A percentile compares a stretch with the other conserved stretches of the same genome.
Conservation (phyloP, 2,888 invertebrate species). For the Cyclophora punctaria region DNA sequence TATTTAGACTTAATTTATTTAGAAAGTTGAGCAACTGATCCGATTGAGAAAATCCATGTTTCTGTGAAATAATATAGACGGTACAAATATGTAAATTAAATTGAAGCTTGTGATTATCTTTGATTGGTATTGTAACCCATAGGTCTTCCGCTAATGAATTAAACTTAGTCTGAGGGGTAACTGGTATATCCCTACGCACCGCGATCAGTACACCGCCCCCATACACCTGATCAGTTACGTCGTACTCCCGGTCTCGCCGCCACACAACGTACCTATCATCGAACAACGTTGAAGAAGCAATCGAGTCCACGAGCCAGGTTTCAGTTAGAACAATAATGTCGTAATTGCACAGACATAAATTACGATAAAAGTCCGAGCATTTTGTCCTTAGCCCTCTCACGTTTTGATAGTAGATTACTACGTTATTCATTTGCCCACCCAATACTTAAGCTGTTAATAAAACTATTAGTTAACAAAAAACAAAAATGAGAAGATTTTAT, state of each 20-base stretch:
- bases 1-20: background rate
- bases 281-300: constrained; percentile 6
- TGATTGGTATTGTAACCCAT: background rate
- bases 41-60: background rate
- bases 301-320: constrained; percentile 7
- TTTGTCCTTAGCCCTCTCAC: constrained; percentile 5
- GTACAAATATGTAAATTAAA: constrained; percentile 1
- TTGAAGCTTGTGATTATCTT: background rate
- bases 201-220: constrained; percentile 3
- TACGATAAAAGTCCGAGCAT: constrained; percentile 1
- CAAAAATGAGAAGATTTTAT: too few species aligned
- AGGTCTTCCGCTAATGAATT: background rate
- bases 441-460: too few species aligned
- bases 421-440: background rate
- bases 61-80: constrained; percentile 4
- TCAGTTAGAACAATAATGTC: constrained; percentile 6
- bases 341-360: constrained; percentile 2
- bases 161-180: background rate
- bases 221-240: background rate
- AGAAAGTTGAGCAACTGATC: constrained; percentile 1
- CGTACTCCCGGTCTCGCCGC: background rate
- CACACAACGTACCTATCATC: constrained; percentile 7
- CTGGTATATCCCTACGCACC: background rate
- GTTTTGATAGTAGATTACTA: constrained; percentile 10
- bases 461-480: too few species aligned